phyloP scores from a whole-genome alignment of 1,140 invertebrate species.

The Drosophila gunungcola region DNA sequence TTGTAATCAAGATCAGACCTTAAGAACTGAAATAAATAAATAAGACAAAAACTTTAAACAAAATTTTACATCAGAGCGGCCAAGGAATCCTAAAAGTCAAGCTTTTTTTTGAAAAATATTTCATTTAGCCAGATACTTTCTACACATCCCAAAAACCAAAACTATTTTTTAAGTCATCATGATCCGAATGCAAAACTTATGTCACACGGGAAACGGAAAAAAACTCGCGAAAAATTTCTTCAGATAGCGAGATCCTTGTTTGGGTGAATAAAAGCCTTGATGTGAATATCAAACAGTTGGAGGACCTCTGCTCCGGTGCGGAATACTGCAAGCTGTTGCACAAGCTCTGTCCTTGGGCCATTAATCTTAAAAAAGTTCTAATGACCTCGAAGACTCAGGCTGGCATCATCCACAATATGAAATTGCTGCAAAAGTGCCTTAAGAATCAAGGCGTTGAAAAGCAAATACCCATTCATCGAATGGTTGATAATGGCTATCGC shows the following conservation, averaged over 20 bases:
- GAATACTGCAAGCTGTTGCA: background rate
- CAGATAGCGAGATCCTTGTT: background rate
- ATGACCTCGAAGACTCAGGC: background rate
- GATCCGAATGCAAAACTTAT: background rate
- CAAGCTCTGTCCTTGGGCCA: background rate
- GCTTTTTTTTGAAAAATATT: background rate
- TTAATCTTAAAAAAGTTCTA: background rate
- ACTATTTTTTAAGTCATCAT: background rate
- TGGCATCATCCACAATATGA: background rate
- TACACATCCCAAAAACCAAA: background rate
- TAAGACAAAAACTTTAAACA: too few relatives aligned
- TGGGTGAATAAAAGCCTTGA: background rate
- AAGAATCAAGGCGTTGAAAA: background rate
- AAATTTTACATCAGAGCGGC: background rate
- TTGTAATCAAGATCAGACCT: too few relatives aligned
- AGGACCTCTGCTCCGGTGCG: background rate
- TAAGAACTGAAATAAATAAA: too few relatives aligned
- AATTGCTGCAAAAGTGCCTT: background rate
- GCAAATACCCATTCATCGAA: background rate
- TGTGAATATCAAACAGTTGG: background rate
- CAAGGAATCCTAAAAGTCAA: background rate
- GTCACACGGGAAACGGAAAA: background rate
- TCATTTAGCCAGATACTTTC: background rate
- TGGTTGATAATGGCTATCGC: background rate
- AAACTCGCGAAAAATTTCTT: background rate